Percentiles rank a stretch among this genome's conserved stretches.
These are phyloP conservation scores for Listronotus bonariensis DNA, from an alignment of 1,140 invertebrate genomes.

Conservation along the genomic window DNA sequence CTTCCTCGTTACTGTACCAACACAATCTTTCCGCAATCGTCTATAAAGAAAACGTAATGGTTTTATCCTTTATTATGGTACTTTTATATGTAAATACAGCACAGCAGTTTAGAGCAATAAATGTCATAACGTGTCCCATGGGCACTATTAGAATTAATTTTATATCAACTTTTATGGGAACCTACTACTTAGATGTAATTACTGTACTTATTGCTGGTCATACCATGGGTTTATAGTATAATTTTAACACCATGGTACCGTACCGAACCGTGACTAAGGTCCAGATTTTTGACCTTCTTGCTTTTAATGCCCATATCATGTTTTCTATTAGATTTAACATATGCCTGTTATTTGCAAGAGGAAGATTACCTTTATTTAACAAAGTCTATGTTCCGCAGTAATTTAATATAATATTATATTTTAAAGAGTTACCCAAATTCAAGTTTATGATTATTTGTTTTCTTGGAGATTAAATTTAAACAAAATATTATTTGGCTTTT, in stretches of 20 bases:
- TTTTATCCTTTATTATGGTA: constrained; percentile 2
- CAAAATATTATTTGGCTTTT: no score
- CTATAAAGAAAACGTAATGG: no score
- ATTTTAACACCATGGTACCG: constrained; percentile 34
- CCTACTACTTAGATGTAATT: constrained; percentile 29
- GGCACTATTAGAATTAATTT: constrained; percentile 36
- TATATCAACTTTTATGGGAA: constrained; percentile 31
- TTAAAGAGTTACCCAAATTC: no score
- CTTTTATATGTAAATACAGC: constrained; percentile 11
- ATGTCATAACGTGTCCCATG: constrained; percentile 31
- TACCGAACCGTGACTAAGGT: constrained; percentile 24
- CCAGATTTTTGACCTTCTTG: constrained; percentile 31
- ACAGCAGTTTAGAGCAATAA: constrained; percentile 11
- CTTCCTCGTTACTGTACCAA: no score
- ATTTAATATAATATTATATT: no score
- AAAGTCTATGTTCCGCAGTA: no score
- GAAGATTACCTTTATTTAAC: constrained; percentile 2
- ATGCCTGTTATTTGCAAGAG: constrained; percentile 14
- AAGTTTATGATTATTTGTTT: no score
- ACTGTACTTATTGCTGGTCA: constrained; percentile 21
- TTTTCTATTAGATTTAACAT: constrained; percentile 23
- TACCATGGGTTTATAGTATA: constrained; percentile 31
- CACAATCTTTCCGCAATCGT: no score
- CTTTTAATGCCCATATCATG: constrained; percentile 29
- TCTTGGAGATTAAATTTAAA: no score